Base-by-base conservation (phyloP, 2,888 invertebrate species). In the Proisotoma minuta region DNA sequence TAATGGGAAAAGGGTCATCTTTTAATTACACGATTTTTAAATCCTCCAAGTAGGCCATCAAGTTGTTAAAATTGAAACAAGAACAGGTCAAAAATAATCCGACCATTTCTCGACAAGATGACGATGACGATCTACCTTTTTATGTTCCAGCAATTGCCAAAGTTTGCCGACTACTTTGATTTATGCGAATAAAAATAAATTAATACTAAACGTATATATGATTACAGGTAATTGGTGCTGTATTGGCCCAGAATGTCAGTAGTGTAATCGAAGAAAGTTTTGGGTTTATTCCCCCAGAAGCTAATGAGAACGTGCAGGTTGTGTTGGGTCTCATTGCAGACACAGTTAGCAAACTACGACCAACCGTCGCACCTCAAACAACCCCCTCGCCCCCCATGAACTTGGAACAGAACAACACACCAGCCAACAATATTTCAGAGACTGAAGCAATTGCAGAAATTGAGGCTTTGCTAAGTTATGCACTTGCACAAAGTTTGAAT, bases 211-310 rank as follows among this genome's bases (percentile, higher is more conserved):
- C n/a, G n/a, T n/a, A n/a, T n/a, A n/a, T n/a, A n/a, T n/a, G n/a
- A n/a, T n/a, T n/a, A n/a, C n/a, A n/a, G n/a, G 56, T 67, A 23
- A 59, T 67, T 2, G 67, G 63, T 2, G 62, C 63, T 0, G 62
- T 64, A 8, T 24, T 67, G 15, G 18, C 62, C 10, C 47, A 59
- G 28, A 67, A 67, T 40, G 62, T 62, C n/a, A 50, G 52, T 10
- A 53, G 34, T 2, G 39, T 67, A 4, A 57, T 53, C 3, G 63
- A 62, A 27, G 60, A 51, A 26, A 59, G 61, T 2, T 28, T 59
- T 26, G 57, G 63, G 10, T 28, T 66, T 10, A 63, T 63, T 40
- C 61, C 64, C n/a, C 54, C 50, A 28, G 39, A 58, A n/a, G 43
- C 61, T 12, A 61, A 60, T 2, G 54, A 48, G 15, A 47, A 61